phyloP scores from a whole-genome alignment of 2,888 invertebrate species.

The Unio delphinus region DNA sequence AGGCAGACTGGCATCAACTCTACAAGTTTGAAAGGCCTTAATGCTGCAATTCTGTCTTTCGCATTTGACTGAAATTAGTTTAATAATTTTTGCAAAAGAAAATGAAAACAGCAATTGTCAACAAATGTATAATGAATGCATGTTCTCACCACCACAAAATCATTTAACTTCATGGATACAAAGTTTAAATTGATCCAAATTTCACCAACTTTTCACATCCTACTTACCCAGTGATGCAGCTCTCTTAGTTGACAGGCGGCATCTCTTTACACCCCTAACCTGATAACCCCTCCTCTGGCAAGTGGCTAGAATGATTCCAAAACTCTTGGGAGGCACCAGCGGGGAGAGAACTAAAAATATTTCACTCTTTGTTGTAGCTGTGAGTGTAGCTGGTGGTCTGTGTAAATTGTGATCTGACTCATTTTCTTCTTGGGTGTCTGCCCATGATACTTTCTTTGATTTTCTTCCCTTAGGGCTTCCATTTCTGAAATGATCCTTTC shows the following conservation, averaged over 20 bases:
- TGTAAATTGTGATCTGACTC: constrained; percentile 2
- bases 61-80: no score
- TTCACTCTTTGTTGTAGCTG: constrained; percentile 57
- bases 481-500: constrained; percentile 45
- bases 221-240: constrained; percentile 57
- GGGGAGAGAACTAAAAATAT: constrained; percentile 62
- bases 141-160: no score
- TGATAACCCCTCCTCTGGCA: constrained; percentile 63
- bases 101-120: no score
- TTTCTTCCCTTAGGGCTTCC: constrained; percentile 51
- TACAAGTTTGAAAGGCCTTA: no score
- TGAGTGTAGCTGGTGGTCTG: constrained; percentile 58
- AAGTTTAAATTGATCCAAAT: background rate
- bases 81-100: no score
- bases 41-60: no score
- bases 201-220: background rate
- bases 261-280: constrained; percentile 57
- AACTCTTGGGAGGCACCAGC: constrained; percentile 55
- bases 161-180: no score
- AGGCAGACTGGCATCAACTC: no score
- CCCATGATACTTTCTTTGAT: constrained; percentile 45
- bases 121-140: no score
- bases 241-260: constrained; percentile 51
- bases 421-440: constrained; percentile 23
- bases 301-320: constrained; percentile 60